Evolutionary conservation across 1,140 invertebrate genomes (phyloP), one percentile per base, ranked within the genome.

Genomic region (Penaeus vannamei): DNA sequence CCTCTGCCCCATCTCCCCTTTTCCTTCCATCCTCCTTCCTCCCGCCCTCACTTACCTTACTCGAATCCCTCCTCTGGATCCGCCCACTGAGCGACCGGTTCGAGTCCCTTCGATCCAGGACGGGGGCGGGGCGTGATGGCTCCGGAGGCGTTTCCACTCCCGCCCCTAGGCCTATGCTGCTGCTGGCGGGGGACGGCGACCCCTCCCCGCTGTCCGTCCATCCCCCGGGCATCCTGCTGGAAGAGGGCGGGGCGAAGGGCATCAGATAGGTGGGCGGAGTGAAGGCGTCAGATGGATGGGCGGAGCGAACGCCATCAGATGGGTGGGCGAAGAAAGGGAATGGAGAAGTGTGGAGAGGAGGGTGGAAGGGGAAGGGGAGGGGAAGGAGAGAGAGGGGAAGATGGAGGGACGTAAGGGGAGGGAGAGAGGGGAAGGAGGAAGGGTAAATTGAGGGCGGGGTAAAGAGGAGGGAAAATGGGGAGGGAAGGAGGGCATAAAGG

Each of bases 61-160:
- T 86, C 3, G 89, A 86, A 29, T 86, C 85, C 36, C 84, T 20
- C 23, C 89, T 69, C 60, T 80, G 82, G n/a, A 90, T 82, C 26
- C 89, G 42, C 46, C 84, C 84, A 22, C 80, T 86, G 19, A 86
- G 66, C 17, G 89, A 90, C 62, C 89, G 77, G 66, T 69, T 86
- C 4, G 89, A 90, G 29, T 90, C 89, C 85, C 89, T 66, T n/a
- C 89, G 42, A 36, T 90, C 89, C 62, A 90, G 60, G 10, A 90
- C 72, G 0, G 89, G 89, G 4, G 85, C 81, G 20, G 89, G 84
- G 12, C 84, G 26, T 23, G 87, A 77, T n/a, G 87, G 87, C n/a
- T 89, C 87, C 0, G 87, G 87, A 0, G 87, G 87, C 23, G 87
- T 89, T 22, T 89, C 87, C 29, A 84, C 80, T 1, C 81, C 82